phyloP scores from a whole-genome alignment of 2,888 invertebrate species.

The Chalcis sispes region DNA sequence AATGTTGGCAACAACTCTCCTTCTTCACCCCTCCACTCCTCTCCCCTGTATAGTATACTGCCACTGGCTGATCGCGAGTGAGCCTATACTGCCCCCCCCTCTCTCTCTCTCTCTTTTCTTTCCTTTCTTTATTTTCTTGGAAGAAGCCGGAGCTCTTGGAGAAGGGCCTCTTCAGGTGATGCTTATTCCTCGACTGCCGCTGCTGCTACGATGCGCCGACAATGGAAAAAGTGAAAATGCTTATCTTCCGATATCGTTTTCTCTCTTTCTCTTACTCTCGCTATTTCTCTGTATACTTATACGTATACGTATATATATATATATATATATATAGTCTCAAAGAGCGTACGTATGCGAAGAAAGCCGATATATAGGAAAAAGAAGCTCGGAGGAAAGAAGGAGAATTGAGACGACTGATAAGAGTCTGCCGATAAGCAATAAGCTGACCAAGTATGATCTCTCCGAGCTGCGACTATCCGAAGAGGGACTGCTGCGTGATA shows the following conservation, averaged over 20 bases:
- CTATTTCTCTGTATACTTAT: no score
- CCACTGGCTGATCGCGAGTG: not conserved
- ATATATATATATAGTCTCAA: no score
- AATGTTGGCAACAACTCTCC: conserved; percentile 27
- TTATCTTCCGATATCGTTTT: conserved; percentile 14
- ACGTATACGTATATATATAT: no score
- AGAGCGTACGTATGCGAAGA: not conserved
- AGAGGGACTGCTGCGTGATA: not conserved
- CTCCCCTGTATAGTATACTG: no score
- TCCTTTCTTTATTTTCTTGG: not conserved
- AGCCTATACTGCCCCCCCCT: not conserved
- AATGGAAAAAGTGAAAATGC: conserved; percentile 31
- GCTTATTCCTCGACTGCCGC: no score
- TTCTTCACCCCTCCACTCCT: not conserved
- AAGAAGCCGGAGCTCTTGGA: no score
- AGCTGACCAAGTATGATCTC: conserved; percentile 25
- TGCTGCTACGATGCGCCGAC: no score
- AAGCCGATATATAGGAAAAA: no score
- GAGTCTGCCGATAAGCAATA: conserved; percentile 18
- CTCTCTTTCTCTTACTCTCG: no score
- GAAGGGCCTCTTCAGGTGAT: no score
- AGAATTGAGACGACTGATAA: not conserved
- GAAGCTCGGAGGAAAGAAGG: no score
- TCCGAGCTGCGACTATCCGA: not conserved
- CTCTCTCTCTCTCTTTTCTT: not conserved